phyloP scores from a whole-genome alignment of 2,113 vertebrate species.

The Saguinus imperator region DNA sequence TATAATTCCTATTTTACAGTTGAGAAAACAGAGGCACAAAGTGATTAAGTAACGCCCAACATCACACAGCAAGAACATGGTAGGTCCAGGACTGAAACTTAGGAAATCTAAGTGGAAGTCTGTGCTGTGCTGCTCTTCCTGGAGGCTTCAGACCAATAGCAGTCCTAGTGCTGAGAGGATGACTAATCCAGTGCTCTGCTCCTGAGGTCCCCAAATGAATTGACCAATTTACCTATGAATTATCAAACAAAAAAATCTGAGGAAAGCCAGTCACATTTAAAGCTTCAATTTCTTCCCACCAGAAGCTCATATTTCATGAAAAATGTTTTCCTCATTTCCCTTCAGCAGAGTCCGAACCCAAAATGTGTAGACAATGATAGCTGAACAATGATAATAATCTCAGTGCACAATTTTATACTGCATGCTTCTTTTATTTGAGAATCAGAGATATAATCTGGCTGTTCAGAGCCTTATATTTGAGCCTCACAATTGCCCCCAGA shows the following conservation, averaged over 20 bases:
- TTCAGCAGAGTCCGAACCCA: not conserved
- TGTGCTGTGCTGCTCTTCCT: not conserved
- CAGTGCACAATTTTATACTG: not conserved
- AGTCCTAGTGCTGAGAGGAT: not conserved
- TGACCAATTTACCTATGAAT: not conserved
- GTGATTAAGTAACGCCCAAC: not conserved
- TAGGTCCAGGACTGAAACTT: not conserved
- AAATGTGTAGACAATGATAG: not conserved
- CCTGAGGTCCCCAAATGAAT: not conserved
- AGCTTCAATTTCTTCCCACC: not conserved
- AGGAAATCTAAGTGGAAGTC: not conserved
- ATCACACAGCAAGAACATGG: not conserved
- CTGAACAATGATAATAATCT: not conserved
- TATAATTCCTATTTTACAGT: not conserved
- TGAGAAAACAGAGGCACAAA: not conserved
- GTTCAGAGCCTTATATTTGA: not conserved
- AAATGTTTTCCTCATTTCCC: constrained; percentile 33
- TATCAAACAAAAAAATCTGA: not conserved
- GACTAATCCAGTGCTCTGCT: not conserved
- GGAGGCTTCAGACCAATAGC: not conserved
- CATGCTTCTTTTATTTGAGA: not conserved
- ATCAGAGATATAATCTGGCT: not conserved
- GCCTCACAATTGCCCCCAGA: not conserved
- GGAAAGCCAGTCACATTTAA: not conserved
- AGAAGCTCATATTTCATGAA: constrained; percentile 2